Percentiles rank a stretch among this genome's conserved stretches.
phyloP scores from a whole-genome alignment of 2,888 invertebrate species.

The Himalopsyche japonica region DNA sequence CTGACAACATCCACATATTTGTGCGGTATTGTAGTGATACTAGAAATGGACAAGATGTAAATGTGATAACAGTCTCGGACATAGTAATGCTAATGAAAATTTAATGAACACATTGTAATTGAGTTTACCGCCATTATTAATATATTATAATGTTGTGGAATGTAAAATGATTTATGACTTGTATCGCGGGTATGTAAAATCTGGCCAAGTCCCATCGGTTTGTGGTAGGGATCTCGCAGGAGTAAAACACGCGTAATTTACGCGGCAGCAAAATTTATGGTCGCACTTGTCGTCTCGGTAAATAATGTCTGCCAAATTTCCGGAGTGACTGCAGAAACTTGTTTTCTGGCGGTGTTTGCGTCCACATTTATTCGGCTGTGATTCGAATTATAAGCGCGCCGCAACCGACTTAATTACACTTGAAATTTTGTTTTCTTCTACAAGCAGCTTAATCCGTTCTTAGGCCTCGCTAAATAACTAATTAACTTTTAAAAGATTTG shows the following conservation, averaged over 20 bases:
- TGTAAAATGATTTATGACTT: too few species aligned
- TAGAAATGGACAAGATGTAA: too few species aligned
- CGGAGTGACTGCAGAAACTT: slow-evolving; percentile 28
- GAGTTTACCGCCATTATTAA: too few species aligned
- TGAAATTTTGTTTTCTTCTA: not conserved
- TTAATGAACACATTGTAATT: too few species aligned
- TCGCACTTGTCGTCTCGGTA: slow-evolving; percentile 32
- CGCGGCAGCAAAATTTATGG: slow-evolving; percentile 32
- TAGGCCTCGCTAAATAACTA: not conserved
- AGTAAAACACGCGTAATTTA: slow-evolving; percentile 34
- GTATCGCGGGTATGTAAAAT: not conserved
- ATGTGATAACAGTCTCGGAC: too few species aligned
- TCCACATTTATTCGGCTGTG: not conserved
- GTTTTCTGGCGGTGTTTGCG: not conserved
- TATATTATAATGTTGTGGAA: too few species aligned
- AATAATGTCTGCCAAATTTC: slow-evolving; percentile 37
- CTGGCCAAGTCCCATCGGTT: not conserved
- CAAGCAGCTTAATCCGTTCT: not conserved
- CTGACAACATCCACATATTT: too few species aligned
- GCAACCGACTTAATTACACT: not conserved
- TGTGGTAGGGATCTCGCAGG: not conserved
- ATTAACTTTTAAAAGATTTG: not conserved
- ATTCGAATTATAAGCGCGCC: not conserved
- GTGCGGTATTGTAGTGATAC: too few species aligned
- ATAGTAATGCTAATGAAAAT: too few species aligned